Evolutionary conservation across 2,797 vertebrate species (phyloP).

Genomic region (Trachurus trachurus): DNA sequence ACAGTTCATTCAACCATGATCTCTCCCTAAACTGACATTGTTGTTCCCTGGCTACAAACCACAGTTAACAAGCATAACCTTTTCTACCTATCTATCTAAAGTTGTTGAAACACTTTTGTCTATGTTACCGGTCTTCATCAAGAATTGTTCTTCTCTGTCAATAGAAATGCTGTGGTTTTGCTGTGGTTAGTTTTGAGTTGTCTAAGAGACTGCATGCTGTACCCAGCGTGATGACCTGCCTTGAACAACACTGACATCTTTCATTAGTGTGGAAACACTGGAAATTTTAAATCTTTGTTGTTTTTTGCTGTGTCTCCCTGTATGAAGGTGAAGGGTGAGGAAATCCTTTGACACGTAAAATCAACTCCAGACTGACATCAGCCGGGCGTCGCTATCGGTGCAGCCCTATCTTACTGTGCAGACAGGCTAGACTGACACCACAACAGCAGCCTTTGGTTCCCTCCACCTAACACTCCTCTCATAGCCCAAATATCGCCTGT

Average conservation of each 20-base stretch:
- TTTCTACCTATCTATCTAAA: too few species aligned
- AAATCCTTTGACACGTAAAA: slow-evolving; percentile 64
- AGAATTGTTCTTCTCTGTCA: too few species aligned
- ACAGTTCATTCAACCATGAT: too few species aligned
- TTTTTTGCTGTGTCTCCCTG: background rate
- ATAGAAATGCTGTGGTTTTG: too few species aligned
- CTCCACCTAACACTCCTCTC: slow-evolving; percentile 57
- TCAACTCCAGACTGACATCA: slow-evolving; percentile 61
- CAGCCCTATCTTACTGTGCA: slow-evolving; percentile 53
- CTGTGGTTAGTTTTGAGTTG: background rate
- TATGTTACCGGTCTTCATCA: too few species aligned
- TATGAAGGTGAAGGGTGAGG: slow-evolving; percentile 27
- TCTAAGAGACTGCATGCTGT: background rate
- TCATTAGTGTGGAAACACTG: background rate
- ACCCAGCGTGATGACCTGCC: background rate
- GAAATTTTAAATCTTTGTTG: background rate
- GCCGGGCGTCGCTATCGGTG: slow-evolving; percentile 39
- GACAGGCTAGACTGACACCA: slow-evolving; percentile 61
- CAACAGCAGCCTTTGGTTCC: slow-evolving; percentile 56
- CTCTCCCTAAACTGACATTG: too few species aligned
- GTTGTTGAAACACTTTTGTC: too few species aligned
- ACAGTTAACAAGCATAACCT: too few species aligned
- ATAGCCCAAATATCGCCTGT: slow-evolving; percentile 64
- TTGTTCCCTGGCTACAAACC: too few species aligned
- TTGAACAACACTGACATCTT: background rate